Base-by-base conservation (phyloP, 2,888 invertebrate species). In the Tricholauxania praeusta region DNA sequence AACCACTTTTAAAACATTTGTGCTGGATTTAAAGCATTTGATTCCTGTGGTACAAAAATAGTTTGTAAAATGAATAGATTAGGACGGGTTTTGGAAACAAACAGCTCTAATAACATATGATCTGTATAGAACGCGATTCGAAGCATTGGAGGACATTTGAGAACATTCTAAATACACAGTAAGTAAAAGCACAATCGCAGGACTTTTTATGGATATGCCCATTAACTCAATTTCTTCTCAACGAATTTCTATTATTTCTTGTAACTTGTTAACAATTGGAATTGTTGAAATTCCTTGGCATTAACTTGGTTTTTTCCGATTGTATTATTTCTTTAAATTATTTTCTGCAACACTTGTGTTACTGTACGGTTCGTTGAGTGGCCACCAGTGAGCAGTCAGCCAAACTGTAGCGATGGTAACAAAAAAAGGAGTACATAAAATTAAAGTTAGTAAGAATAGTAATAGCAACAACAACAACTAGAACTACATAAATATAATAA, bases 251-350 rank as follows among this genome's bases (percentile, higher is more conserved):
- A 4, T 49, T 49, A 14, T 14, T 55, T 2, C 49, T 28, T 5
- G 17, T 51, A 19, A 62, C 51, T 51, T 32, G 22, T 63, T 49
- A 17, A 52, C 60, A 69, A 69, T 69, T 39, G 60, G 32, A 62
- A 62, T 62, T 60, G 51, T 28, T 22, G 51, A 60, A 69, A 69
- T 69, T 69, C 60, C 59, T 52, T 60, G 47, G 60, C 65, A 66
- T 66, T 65, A 65, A 72, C 53, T 22, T 71, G 74, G 57, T 55
- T 65, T 71, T 76, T 57, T 12, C 19, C 48, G 64, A 22, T 15
- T 19, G 12, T 64, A 12, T 64, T 15, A 15, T 52, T 52, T n/a
- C 19, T 51, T 64, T 15, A 22, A 28, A 5, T 64, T 66, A 3
- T 67, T 39, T 47, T 49, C 19, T 67, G 19, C 22, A 39, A 39